These are phyloP conservation scores for Psittacus erithacus DNA, from an alignment of 2,113 vertebrate species.

Conservation along the genomic window DNA sequence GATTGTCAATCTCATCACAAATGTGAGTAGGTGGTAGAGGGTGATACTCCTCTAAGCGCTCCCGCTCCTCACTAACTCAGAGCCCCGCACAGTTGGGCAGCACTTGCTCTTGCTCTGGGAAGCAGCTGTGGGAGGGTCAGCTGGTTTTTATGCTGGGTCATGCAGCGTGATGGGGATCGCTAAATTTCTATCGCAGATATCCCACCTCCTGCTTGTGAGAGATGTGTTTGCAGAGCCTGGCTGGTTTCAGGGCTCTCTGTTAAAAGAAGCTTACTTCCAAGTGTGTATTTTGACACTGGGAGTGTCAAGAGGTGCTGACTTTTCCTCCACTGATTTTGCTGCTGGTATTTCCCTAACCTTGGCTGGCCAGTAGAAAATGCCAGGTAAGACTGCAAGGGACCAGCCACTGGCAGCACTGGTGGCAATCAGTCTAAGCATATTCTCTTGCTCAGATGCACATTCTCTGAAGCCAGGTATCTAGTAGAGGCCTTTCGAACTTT, in stretches of 20 bases:
- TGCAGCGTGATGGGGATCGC: not conserved
- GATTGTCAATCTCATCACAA: not conserved
- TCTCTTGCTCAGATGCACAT: not conserved
- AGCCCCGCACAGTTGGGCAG: rapidly evolving
- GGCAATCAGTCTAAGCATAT: not conserved
- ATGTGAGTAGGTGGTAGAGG: not conserved
- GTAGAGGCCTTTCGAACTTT: not conserved
- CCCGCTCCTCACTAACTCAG: not conserved
- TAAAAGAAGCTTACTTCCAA: not conserved
- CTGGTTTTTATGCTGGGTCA: not conserved
- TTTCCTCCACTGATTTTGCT: not conserved
- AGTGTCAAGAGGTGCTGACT: not conserved
- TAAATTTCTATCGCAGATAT: not conserved
- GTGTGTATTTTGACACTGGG: not conserved
- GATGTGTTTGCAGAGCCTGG: not conserved
- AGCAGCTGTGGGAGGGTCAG: not conserved
- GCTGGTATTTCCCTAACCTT: not conserved
- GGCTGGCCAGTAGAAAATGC: not conserved
- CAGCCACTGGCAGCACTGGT: not conserved
- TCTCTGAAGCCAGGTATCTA: not conserved
- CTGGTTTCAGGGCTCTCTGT: not conserved
- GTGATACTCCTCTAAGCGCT: not conserved
- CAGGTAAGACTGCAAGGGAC: not conserved
- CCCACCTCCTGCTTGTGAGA: not conserved
- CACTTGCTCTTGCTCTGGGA: not conserved